These are phyloP conservation scores for Dolichallabes microphthalmus DNA, from an alignment of 2,113 vertebrate species.

Conservation along the genomic window DNA sequence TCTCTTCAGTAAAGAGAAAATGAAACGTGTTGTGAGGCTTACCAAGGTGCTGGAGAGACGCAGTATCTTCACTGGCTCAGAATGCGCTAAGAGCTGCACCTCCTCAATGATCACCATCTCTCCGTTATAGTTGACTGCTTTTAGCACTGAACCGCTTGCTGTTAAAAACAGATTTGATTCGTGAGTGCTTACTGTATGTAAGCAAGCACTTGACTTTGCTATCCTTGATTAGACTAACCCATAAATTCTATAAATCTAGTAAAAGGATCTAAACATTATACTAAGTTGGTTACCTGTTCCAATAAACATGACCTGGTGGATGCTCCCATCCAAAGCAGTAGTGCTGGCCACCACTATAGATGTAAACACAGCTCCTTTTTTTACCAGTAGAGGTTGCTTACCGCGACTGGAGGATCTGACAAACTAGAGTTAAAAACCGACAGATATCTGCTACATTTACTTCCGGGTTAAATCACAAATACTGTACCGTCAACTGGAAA, in stretches of 20 bases:
- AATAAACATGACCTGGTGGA: conserved; percentile 73
- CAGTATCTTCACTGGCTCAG: conserved; percentile 68
- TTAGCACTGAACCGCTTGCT: conserved; percentile 78
- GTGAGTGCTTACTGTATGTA: too few relatives aligned
- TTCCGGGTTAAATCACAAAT: too few relatives aligned
- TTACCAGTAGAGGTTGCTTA: conserved; percentile 64
- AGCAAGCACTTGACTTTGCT: not conserved
- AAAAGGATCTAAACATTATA: not conserved
- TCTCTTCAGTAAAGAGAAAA: too few relatives aligned
- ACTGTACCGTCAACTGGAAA: too few relatives aligned
- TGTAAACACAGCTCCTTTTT: conserved; percentile 67
- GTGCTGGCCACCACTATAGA: conserved; percentile 69
- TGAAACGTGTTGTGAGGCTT: conserved; percentile 25
- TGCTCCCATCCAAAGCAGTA: conserved; percentile 61
- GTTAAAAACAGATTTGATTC: conserved; percentile 30
- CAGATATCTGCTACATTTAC: too few relatives aligned
- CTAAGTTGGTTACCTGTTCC: conserved; percentile 71
- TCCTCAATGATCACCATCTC: conserved; percentile 79
- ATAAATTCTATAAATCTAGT: not conserved
- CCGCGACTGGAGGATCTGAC: too few relatives aligned
- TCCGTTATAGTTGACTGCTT: conserved; percentile 70
- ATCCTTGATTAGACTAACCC: not conserved
- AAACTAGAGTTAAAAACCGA: too few relatives aligned
- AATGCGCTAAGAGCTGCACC: conserved; percentile 69
- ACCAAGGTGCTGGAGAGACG: conserved; percentile 70